Base-by-base conservation (phyloP, 2,888 invertebrate genomes). In the Plagodis dolabraria region DNA sequence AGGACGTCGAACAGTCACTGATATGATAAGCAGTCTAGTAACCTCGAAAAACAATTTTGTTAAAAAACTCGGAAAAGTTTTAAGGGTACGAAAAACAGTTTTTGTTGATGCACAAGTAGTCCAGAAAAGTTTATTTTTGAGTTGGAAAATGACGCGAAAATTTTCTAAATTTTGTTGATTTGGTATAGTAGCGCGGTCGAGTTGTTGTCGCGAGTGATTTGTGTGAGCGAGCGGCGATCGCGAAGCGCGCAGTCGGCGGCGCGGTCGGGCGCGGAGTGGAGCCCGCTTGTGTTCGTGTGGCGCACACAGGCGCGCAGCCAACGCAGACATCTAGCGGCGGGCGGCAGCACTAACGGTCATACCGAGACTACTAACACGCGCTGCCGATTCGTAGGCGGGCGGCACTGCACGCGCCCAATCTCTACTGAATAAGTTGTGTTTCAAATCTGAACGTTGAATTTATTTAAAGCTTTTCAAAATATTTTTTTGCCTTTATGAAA, bases 231-330 rank as follows among this genome's bases (percentile, higher is more conserved):
- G 69, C 74, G 71, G 73, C 71, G 70, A 70, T 84, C 85, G 82
- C 87, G 86, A 88, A 70, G 83, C 91, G 91, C 88, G 89, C 89
- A 82, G 65, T 87, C 86, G 74, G 83, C 86, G 79, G 86, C 93
- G 92, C 88, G 86, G 91, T 87, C 86, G 87, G 85, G 89, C 90
- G 92, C 90, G 91, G 92, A 91, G 89, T 90, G 91, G 83, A 78
- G 83, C 80, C 82, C 82, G 83, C 86, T 80, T 82, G 77, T 78
- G 80, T 82, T 80, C 74, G 85, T 82, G 85, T 80, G 80, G 83
- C 84, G 84, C 87, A 86, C 89, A 87, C 88, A 86, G 80, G 87
- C 89, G 87, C 86, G 87, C 84, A 83, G 64, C 60, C 55, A 59
- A 44, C 47, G 62, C 63, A 56, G 73, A 75, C 90, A 90, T 92